These are phyloP conservation scores for Anabas testudineus DNA, from an alignment of 2,797 vertebrate genomes.

Conservation along the genomic window DNA sequence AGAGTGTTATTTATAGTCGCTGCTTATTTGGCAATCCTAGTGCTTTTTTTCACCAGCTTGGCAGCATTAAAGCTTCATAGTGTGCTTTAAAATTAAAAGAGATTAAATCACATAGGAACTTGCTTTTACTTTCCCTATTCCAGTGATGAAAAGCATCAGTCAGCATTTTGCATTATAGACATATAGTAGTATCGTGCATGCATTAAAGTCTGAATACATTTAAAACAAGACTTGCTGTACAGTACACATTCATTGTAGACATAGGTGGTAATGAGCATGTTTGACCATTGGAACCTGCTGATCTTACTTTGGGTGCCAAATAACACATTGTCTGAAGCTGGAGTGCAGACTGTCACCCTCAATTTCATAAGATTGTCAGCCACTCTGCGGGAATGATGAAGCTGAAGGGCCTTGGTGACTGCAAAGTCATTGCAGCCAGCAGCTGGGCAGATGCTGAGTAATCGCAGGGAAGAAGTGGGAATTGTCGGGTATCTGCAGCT, in stretches of 20 bases:
- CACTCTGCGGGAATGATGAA: background rate
- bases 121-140: background rate
- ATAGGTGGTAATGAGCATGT: background rate
- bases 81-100: constrained; percentile 39
- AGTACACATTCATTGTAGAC: background rate
- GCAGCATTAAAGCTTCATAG: constrained; percentile 13
- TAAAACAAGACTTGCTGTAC: background rate
- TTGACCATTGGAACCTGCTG: background rate
- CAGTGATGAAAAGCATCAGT: background rate
- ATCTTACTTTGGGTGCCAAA: constrained; percentile 3
- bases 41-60: constrained; percentile 4
- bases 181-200: background rate
- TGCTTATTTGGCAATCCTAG: constrained; percentile 34
- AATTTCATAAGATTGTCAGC: constrained; percentile 29
- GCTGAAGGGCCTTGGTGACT: constrained; percentile 13
- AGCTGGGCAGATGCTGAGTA: constrained; percentile 75
- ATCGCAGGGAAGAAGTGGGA: constrained; percentile 63
- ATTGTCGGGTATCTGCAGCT: constrained; percentile 56
- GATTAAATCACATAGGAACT: background rate
- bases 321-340: constrained; percentile 16
- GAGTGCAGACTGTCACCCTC: constrained; percentile 37
- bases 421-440: constrained; percentile 57
- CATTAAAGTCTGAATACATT: background rate
- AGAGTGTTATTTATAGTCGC: constrained; percentile 25
- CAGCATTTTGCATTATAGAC: no score